Conservation (phyloP, 2,797 vertebrate species). For the Acanthis flammea region DNA sequence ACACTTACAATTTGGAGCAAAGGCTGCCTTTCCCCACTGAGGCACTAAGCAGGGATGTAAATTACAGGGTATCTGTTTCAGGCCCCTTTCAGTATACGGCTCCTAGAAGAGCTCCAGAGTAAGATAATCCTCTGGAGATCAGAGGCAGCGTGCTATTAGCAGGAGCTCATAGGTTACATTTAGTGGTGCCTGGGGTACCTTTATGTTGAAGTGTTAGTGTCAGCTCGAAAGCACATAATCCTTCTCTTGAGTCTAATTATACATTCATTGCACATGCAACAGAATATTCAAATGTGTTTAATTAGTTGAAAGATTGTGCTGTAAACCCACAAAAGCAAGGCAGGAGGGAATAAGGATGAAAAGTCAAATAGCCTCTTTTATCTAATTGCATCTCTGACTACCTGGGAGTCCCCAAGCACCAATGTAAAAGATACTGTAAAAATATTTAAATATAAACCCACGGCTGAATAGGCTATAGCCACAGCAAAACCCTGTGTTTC, state of each 20-base stretch:
- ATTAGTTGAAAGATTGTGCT: constrained; percentile 4
- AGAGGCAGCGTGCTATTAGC: neutral
- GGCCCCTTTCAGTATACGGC: neutral
- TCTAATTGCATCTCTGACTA: neutral
- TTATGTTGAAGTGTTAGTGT: neutral
- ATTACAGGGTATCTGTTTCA: constrained; percentile 35
- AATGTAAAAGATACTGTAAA: neutral
- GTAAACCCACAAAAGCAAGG: constrained; percentile 7
- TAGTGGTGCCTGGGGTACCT: neutral
- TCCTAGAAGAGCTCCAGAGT: neutral
- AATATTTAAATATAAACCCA: neutral
- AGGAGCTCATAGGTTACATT: constrained; percentile 6
- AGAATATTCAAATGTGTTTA: constrained; percentile 28
- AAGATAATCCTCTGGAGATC: constrained; percentile 3
- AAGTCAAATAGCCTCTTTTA: constrained; percentile 4
- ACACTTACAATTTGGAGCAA: neutral
- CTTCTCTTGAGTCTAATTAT: constrained; percentile 33
- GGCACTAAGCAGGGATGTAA: neutral
- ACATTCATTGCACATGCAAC: neutral
- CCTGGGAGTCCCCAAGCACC: neutral
- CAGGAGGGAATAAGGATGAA: neutral
- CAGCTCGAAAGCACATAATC: neutral
- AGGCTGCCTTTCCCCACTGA: neutral
- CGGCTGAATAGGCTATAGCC: neutral
- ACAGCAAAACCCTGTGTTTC: neutral